These are phyloP conservation scores for Heloderma charlesbogerti DNA, from an alignment of 2,113 vertebrate species.

Conservation along the genomic window DNA sequence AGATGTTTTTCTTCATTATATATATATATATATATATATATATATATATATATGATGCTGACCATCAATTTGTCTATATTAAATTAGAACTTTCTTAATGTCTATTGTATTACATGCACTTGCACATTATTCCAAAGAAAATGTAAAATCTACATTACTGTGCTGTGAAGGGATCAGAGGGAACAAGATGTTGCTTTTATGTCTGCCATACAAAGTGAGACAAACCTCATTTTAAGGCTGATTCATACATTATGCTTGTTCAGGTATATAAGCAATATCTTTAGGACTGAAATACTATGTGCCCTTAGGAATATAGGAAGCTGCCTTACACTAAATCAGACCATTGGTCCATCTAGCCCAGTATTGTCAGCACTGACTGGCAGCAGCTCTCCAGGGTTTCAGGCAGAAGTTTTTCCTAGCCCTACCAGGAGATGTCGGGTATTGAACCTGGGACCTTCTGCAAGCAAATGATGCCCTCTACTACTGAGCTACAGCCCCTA, in stretches of 20 bases:
- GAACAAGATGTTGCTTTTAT: background rate
- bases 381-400: too few relatives aligned
- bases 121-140: rapidly evolving
- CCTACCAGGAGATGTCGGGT: too few relatives aligned
- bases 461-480: too few relatives aligned
- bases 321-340: too few relatives aligned
- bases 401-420: too few relatives aligned
- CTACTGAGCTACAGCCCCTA: background rate
- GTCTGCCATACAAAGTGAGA: background rate
- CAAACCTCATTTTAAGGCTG: background rate
- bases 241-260: background rate
- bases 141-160: rapidly evolving
- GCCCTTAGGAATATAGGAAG: background rate
- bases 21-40: background rate
- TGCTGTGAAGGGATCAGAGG: rapidly evolving
- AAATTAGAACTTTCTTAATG: background rate
- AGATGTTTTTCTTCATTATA: background rate
- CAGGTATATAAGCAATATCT: background rate
- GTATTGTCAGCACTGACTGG: too few relatives aligned
- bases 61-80: background rate
- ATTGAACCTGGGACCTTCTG: too few relatives aligned
- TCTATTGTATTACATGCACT: rapidly evolving
- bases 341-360: too few relatives aligned
- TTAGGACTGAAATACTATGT: background rate
- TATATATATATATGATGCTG: background rate